Percentiles rank a stretch among this genome's conserved stretches.
phyloP scores from a whole-genome alignment of 2,888 invertebrate genomes.

The Ischnus inquisitorius region DNA sequence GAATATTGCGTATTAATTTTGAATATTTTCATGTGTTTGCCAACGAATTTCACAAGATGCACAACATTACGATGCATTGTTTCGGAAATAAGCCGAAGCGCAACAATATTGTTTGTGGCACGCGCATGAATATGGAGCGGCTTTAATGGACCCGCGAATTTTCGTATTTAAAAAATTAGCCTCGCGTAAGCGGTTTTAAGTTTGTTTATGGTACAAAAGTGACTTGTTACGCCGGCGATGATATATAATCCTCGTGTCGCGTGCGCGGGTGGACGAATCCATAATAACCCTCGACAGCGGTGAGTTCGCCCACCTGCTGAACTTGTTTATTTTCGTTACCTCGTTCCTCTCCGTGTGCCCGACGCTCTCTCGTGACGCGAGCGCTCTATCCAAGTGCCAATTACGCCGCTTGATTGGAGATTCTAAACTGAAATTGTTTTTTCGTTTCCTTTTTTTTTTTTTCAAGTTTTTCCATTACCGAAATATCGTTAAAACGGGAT shows the following conservation, averaged over 20 bases:
- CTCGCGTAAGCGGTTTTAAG: constrained; percentile 11
- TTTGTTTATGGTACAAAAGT: constrained; percentile 24
- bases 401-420: constrained; percentile 7
- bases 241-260: constrained; percentile 14
- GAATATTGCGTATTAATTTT: too few species aligned
- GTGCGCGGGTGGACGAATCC: neutral
- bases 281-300: constrained; percentile 18
- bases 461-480: neutral
- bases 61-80: neutral
- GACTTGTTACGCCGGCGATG: constrained; percentile 7
- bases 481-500: neutral
- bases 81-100: too few species aligned
- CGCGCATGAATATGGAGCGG: neutral
- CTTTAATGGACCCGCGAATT: too few species aligned
- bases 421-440: neutral
- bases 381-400: neutral
- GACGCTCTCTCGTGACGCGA: constrained; percentile 35
- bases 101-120: too few species aligned
- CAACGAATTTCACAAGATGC: too few species aligned
- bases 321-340: constrained; percentile 30
- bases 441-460: neutral
- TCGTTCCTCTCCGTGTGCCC: neutral
- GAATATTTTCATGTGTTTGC: too few species aligned
- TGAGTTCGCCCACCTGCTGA: constrained; percentile 27
- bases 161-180: constrained; percentile 2